Evolutionary conservation across 1,140 invertebrate species (phyloP).

Genomic region (Philotrypesis tridentata): DNA sequence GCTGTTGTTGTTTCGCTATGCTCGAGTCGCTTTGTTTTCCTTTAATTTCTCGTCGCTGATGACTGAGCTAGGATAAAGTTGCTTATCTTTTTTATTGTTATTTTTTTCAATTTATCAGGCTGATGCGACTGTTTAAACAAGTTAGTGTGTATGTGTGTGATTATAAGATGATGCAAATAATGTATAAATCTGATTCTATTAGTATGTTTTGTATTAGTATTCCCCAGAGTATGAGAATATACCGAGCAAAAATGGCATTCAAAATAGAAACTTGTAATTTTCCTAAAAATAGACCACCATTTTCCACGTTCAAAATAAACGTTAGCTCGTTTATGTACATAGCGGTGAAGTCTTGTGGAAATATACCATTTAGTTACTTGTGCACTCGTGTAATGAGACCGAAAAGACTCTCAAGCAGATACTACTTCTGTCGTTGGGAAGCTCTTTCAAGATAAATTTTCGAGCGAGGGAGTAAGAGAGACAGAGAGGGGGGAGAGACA

Average conservation of each 20-base stretch:
- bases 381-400: neutral
- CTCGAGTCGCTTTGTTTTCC: neutral
- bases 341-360: neutral
- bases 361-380: constrained; percentile 22
- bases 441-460: constrained; percentile 3
- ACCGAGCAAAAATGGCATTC: neutral
- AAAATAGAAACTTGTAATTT: constrained; percentile 15
- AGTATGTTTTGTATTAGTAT: neutral
- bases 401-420: neutral
- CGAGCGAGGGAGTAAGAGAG: too few relatives aligned
- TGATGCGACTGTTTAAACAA: neutral
- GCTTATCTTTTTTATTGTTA: neutral
- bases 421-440: constrained; percentile 16
- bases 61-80: neutral
- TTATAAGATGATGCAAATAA: too few relatives aligned
- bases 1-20: neutral
- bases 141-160: too few relatives aligned
- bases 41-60: neutral
- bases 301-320: constrained; percentile 23
- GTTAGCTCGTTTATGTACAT: neutral
- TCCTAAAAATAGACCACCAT: constrained; percentile 23
- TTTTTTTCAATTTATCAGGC: neutral
- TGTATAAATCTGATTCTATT: too few relatives aligned
- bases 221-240: neutral
- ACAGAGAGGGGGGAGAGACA: neutral